Percentiles rank a stretch among this genome's conserved stretches.
Conservation (phyloP, 2,113 vertebrate genomes). For the Grallaria varia region DNA sequence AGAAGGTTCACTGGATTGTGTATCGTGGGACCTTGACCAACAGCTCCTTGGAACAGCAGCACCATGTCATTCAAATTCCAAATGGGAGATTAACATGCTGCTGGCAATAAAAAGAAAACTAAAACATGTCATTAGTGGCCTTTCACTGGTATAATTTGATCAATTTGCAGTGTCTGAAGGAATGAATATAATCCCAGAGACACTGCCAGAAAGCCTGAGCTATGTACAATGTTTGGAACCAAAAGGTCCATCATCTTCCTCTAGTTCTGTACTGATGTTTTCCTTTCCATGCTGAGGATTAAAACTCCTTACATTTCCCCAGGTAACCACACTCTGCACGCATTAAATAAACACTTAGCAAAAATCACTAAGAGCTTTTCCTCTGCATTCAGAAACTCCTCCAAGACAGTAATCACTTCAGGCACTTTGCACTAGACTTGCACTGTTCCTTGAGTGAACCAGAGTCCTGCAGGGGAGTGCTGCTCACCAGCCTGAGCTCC, state of each 20-base stretch:
- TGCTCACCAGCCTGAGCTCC: neutral
- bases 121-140: constrained; percentile 49
- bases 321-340: neutral
- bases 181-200: constrained; percentile 10
- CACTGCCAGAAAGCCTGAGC: neutral
- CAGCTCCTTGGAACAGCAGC: neutral
- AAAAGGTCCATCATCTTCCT: constrained; percentile 3
- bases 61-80: neutral
- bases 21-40: neutral
- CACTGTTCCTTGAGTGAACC: neutral
- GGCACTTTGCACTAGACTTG: neutral
- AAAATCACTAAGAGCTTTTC: neutral
- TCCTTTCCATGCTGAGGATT: neutral
- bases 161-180: constrained; percentile 46
- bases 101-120: neutral
- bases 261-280: neutral
- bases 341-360: neutral
- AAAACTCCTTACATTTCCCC: neutral
- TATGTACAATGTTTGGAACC: neutral
- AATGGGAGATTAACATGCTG: neutral
- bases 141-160: constrained; percentile 59
- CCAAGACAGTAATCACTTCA: neutral
- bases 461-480: neutral
- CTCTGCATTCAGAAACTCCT: neutral
- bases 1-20: neutral